phyloP scores from a whole-genome alignment of 1,140 invertebrate species.

The Ceratina japonica region DNA sequence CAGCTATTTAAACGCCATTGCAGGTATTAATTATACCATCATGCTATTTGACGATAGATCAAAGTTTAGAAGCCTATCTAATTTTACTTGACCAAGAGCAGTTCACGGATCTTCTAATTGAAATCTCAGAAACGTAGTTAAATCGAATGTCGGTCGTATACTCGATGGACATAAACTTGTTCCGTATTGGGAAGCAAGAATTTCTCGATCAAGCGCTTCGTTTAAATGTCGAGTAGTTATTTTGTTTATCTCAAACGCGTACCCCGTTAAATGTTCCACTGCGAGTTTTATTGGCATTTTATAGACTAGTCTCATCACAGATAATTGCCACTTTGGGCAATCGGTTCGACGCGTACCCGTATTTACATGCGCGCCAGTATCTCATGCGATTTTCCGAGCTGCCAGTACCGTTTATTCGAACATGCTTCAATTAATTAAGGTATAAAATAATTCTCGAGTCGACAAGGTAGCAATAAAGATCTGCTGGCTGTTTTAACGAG shows the following conservation, averaged over 20 bases:
- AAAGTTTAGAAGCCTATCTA: too few species aligned
- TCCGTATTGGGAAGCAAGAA: background rate
- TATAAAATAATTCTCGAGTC: slow-evolving; percentile 20
- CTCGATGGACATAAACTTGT: background rate
- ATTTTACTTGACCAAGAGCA: too few species aligned
- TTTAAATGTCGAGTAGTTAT: background rate
- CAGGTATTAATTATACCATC: too few species aligned
- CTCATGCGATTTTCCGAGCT: slow-evolving; percentile 7
- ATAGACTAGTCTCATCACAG: slow-evolving; percentile 7
- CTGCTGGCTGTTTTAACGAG: slow-evolving; percentile 8
- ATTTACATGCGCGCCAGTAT: too few species aligned
- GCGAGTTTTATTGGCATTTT: slow-evolving; percentile 1
- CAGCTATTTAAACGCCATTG: too few species aligned
- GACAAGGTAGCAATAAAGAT: background rate
- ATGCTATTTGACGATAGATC: too few species aligned
- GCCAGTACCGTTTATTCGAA: background rate
- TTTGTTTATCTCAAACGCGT: background rate
- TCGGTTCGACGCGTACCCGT: background rate
- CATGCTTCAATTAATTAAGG: slow-evolving; percentile 33
- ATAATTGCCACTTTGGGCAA: background rate
- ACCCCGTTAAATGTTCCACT: background rate
- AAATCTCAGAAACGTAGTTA: too few species aligned
- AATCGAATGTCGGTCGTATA: too few species aligned
- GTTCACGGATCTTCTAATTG: too few species aligned
- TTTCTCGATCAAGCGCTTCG: background rate